These are phyloP conservation scores for Epinephelus moara DNA, from an alignment of 2,113 vertebrate genomes.

Conservation along the genomic window DNA sequence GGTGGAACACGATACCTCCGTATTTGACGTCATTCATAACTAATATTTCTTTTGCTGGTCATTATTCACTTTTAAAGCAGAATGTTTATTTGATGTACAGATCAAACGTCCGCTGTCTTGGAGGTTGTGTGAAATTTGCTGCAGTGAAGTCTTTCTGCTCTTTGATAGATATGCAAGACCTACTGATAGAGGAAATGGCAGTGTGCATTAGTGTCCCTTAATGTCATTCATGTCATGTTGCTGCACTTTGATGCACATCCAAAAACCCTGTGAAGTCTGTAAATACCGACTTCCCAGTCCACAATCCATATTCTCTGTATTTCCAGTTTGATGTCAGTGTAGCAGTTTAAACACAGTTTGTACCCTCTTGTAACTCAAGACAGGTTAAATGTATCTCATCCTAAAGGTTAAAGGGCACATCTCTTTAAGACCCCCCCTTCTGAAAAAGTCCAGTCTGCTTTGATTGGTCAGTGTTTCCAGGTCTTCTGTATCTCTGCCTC, in stretches of 20 bases:
- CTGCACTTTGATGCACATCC: neutral
- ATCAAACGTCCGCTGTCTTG: neutral
- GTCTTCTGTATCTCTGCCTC: too few relatives aligned
- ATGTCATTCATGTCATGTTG: neutral
- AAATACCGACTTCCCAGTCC: neutral
- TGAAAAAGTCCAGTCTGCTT: too few relatives aligned
- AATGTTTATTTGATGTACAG: neutral
- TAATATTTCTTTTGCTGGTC: neutral
- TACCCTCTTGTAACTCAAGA: neutral
- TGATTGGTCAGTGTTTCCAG: too few relatives aligned
- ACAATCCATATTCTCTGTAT: neutral
- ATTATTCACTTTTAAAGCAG: conserved; percentile 2
- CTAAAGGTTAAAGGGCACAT: too few relatives aligned
- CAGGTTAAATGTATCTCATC: neutral
- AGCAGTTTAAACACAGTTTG: neutral
- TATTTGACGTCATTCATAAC: neutral
- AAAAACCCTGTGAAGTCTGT: neutral
- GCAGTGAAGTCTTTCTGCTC: neutral
- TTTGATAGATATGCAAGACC: conserved; percentile 8
- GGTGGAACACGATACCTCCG: too few relatives aligned
- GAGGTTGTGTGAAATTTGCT: neutral
- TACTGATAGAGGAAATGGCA: neutral
- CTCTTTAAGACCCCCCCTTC: too few relatives aligned
- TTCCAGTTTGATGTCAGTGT: neutral
- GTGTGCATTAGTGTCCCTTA: neutral